phyloP scores from a whole-genome alignment of 2,797 vertebrate species.

The Enteromius fasciolatus region DNA sequence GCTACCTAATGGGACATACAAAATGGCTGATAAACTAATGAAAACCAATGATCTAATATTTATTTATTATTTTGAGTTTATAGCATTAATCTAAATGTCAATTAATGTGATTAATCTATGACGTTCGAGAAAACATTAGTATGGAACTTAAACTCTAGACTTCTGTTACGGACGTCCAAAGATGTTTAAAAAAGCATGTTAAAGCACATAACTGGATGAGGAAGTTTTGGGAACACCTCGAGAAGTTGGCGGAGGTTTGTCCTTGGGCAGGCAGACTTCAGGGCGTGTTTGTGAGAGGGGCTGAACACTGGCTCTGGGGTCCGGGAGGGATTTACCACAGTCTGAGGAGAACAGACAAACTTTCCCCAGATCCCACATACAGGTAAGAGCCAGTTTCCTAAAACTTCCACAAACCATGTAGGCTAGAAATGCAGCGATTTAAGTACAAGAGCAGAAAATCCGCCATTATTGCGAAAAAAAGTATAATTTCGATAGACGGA shows the following conservation, averaged over 20 bases:
- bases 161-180: background rate
- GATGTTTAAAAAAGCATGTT: background rate
- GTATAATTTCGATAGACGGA: background rate
- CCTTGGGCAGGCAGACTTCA: background rate
- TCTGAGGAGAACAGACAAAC: conserved; percentile 31
- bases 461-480: background rate
- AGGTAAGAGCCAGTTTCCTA: conserved; percentile 60
- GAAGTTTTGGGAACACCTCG: too few species aligned
- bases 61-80: background rate
- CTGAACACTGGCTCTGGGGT: background rate
- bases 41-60: background rate
- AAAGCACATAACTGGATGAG: background rate
- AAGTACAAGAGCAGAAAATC: background rate
- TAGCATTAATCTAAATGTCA: background rate
- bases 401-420: background rate
- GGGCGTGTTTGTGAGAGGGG: conserved; percentile 40
- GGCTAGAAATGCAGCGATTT: background rate
- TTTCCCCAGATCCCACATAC: conserved; percentile 32
- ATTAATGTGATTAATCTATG: background rate
- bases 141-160: background rate
- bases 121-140: background rate
- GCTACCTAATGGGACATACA: background rate
- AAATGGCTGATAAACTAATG: background rate
- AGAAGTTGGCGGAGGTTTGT: background rate
- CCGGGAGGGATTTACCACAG: background rate